These are phyloP conservation scores for Mungos mungo DNA, from an alignment of 2,113 vertebrate genomes.

Conservation along the genomic window DNA sequence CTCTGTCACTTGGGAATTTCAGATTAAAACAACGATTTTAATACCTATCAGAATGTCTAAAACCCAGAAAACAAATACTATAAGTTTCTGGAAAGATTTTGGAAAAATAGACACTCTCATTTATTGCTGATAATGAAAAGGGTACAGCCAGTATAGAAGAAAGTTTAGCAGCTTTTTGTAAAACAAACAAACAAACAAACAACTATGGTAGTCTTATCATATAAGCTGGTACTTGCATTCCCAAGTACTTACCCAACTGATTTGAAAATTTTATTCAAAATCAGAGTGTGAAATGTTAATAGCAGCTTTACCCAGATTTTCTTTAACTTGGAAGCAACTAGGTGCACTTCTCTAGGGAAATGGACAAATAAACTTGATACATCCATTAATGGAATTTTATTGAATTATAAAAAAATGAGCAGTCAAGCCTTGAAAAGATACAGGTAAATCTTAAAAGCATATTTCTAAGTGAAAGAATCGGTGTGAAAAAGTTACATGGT, in stretches of 20 bases:
- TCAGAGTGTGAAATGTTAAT: background rate
- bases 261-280: background rate
- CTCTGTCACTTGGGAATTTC: background rate
- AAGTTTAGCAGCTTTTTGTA: background rate
- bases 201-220: background rate
- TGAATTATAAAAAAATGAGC: background rate
- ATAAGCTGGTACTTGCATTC: background rate
- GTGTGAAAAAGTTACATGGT: background rate
- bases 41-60: background rate
- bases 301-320: background rate
- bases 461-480: background rate
- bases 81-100: background rate
- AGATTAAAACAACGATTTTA: background rate
- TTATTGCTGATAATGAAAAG: background rate
- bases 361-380: background rate
- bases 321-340: background rate
- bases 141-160: background rate
- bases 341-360: background rate
- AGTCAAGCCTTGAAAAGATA: background rate
- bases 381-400: background rate
- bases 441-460: background rate
- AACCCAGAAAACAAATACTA: background rate
- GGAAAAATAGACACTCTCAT: background rate
- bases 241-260: background rate
- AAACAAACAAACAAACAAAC: background rate